Evolutionary conservation across 2,797 vertebrate genomes (phyloP).

Genomic region (Rhincodon typus): DNA sequence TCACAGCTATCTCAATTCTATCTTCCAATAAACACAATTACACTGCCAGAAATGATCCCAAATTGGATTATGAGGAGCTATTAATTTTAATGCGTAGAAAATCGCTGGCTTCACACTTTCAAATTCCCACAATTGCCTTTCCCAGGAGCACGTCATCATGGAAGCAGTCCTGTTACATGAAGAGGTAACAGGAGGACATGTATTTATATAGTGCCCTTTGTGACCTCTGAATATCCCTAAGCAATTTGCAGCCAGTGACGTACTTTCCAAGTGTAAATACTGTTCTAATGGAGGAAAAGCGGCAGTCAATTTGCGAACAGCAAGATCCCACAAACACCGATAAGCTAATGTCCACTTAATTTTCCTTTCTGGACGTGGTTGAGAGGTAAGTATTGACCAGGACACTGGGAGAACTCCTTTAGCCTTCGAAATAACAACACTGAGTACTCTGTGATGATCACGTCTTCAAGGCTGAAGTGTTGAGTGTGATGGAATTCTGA

Average conservation of each 20-base stretch:
- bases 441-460: not conserved
- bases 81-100: conserved; percentile 12
- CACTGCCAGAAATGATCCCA: not conserved
- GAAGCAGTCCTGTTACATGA: not conserved
- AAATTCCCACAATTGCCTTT: not conserved
- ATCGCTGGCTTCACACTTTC: not conserved
- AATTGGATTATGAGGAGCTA: not conserved
- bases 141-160: not conserved
- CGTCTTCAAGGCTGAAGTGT: not conserved
- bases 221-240: not conserved
- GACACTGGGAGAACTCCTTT: no score
- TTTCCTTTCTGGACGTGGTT: not conserved
- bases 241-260: not conserved
- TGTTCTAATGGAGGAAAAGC: not conserved
- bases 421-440: no score
- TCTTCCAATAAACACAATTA: not conserved
- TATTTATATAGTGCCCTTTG: not conserved
- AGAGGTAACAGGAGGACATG: not conserved
- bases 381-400: not conserved
- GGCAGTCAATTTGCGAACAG: no score
- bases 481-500: not conserved
- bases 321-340: not conserved
- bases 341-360: not conserved
- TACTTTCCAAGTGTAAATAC: not conserved
- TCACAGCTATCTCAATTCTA: not conserved